Evolutionary conservation across 2,113 vertebrate species (phyloP).

Genomic region (Neoarius graeffei): DNA sequence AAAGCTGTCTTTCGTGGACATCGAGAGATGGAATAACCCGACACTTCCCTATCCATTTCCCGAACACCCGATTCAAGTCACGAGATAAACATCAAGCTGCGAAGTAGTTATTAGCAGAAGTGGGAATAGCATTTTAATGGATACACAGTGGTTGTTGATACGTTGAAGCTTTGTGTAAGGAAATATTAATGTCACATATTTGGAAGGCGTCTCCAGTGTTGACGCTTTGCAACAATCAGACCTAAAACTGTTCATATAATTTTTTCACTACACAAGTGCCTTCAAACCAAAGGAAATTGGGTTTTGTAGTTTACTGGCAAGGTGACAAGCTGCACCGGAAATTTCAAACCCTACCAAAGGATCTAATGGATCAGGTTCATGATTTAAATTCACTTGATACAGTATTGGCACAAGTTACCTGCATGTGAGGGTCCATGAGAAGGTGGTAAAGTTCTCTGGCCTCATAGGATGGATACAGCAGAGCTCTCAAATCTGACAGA

Average conservation of each 20-base stretch:
- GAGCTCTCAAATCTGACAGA: conserved; percentile 64
- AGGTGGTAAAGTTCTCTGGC: conserved; percentile 80
- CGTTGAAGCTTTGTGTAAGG: no score
- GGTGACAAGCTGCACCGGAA: background rate
- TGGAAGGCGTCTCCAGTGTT: no score
- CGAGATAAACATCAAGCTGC: background rate
- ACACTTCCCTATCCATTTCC: background rate
- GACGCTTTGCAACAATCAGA: no score
- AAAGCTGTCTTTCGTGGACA: background rate
- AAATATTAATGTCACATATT: no score
- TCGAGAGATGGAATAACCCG: background rate
- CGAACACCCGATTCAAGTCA: background rate
- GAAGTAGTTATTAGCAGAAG: background rate
- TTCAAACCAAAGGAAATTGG: background rate
- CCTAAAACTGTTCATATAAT: background rate
- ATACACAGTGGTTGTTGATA: no score
- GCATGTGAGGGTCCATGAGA: conserved; percentile 80
- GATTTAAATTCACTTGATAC: background rate
- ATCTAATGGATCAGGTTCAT: background rate
- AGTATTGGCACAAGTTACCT: conserved; percentile 70
- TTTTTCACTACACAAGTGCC: background rate
- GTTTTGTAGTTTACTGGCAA: background rate
- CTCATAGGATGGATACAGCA: conserved; percentile 74
- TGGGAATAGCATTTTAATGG: background rate
- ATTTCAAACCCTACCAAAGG: background rate